Evolutionary conservation across 1,140 invertebrate genomes (phyloP).

Genomic region (Bombus affinis): DNA sequence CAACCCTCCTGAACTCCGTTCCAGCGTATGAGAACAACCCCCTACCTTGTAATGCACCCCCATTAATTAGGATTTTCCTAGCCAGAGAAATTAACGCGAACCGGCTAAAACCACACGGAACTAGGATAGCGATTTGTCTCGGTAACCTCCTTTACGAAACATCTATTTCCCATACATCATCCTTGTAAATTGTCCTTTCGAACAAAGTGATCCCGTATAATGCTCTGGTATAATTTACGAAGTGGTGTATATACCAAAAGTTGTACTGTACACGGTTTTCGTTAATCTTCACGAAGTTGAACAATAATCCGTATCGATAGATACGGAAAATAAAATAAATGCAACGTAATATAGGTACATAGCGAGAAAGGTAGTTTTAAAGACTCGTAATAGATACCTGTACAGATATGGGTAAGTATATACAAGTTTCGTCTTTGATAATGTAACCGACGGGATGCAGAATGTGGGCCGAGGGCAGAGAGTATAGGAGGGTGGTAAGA

Average conservation of each 20-base stretch:
- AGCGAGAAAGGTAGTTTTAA: not conserved
- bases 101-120: constrained; percentile 58
- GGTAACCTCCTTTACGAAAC: constrained; percentile 1
- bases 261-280: not conserved
- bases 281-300: not conserved
- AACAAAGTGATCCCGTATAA: not conserved
- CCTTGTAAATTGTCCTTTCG: not conserved
- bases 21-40: constrained; percentile 15
- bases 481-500: constrained; percentile 62
- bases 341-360: not conserved
- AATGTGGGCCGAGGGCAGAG: constrained; percentile 52
- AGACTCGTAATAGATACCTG: not conserved
- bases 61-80: constrained; percentile 72
- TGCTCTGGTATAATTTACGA: not conserved
- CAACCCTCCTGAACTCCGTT: constrained; percentile 15
- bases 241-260: not conserved
- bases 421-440: constrained; percentile 64
- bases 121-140: constrained; percentile 56
- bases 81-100: constrained; percentile 65
- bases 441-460: constrained; percentile 68
- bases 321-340: not conserved
- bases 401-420: not conserved
- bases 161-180: not conserved
- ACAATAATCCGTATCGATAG: not conserved
- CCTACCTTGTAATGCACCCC: constrained; percentile 54